Conservation (phyloP, 2,113 vertebrate species). For the Amia ocellicauda region DNA sequence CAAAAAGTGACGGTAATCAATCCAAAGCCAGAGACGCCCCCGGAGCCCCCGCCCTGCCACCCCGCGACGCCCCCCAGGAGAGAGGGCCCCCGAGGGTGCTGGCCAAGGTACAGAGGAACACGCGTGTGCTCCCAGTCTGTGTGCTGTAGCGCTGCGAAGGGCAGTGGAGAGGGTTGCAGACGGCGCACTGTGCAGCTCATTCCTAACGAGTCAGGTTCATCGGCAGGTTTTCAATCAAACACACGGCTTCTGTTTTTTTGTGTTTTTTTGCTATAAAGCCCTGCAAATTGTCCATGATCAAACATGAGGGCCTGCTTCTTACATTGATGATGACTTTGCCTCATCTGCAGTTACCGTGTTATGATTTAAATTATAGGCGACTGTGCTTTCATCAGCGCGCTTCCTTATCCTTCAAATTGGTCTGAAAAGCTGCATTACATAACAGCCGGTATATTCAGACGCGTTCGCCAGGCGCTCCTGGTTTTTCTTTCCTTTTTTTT, state of each 20-base stretch:
- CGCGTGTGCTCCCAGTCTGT: constrained; percentile 22
- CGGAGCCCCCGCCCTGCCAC: constrained; percentile 10
- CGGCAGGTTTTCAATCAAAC: constrained; percentile 12
- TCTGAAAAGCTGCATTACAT: constrained; percentile 38
- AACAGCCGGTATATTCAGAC: constrained; percentile 22
- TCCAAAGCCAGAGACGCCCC: constrained; percentile 29
- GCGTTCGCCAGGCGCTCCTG: constrained; percentile 17
- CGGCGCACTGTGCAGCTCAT: constrained; percentile 27
- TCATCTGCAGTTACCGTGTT: constrained; percentile 30
- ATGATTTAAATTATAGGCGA: constrained; percentile 43
- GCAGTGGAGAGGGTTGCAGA: constrained; percentile 13
- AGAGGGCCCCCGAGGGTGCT: constrained; percentile 38
- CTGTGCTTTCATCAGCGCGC: constrained; percentile 33
- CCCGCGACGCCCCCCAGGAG: constrained; percentile 21
- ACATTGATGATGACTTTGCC: constrained; percentile 29
- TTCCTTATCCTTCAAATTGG: constrained; percentile 38
- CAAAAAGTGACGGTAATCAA: constrained; percentile 20
- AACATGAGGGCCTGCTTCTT: constrained; percentile 31
- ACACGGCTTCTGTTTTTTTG: constrained; percentile 5
- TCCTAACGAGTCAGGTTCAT: constrained; percentile 22
- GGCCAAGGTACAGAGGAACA: constrained; percentile 44
- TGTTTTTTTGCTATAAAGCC: background rate
- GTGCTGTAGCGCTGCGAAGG: constrained; percentile 27
- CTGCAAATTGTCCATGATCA: constrained; percentile 26
- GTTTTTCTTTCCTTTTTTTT: background rate